Conservation (phyloP, 2,113 vertebrate genomes). For the Limnothrissa miodon region DNA sequence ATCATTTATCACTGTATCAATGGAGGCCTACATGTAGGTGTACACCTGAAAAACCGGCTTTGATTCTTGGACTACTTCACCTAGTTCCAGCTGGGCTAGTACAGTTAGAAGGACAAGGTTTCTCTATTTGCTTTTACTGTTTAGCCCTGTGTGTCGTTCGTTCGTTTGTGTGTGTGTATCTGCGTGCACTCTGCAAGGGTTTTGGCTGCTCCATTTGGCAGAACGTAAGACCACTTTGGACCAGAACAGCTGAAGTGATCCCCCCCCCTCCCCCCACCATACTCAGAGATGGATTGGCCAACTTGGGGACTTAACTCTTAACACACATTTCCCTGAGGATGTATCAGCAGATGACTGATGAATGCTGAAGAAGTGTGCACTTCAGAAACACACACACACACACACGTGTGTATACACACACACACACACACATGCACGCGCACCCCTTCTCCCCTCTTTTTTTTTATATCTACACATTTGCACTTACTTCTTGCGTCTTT, state of each 20-base stretch:
- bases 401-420: background rate
- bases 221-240: background rate
- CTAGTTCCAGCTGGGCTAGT: background rate
- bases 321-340: background rate
- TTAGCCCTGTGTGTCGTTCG: background rate
- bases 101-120: background rate
- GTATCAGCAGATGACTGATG: background rate
- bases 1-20: no score
- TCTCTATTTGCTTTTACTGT: background rate
- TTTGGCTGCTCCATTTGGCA: conserved; percentile 4
- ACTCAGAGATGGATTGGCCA: background rate
- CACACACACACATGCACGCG: background rate
- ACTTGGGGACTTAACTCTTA: background rate
- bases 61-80: no score
- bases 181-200: background rate
- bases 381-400: conserved; percentile 12
- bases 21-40: no score
- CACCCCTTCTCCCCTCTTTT: no score
- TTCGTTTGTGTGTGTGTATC: background rate
- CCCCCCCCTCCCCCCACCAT: no score
- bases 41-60: no score
- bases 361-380: background rate
- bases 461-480: no score
- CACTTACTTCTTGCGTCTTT: no score
- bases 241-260: conserved; percentile 4